These are phyloP conservation scores for Fissipunctia ypsillon DNA, from an alignment of 2,888 invertebrate genomes.

Conservation along the genomic window DNA sequence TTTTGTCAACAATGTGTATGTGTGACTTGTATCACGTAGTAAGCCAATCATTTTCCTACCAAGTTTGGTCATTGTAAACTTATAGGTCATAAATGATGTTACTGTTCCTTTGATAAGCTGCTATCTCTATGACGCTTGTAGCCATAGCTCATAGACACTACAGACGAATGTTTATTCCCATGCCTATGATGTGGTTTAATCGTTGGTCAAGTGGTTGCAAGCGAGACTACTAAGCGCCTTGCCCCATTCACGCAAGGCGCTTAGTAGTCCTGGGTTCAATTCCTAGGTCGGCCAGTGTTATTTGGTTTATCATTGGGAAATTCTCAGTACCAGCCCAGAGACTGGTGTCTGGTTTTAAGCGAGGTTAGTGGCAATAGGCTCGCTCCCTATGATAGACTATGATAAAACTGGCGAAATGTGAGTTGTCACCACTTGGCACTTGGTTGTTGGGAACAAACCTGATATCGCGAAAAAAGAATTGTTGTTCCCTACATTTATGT, in stretches of 20 bases:
- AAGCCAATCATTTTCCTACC: neutral
- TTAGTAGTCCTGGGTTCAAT: neutral
- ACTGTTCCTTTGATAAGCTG: neutral
- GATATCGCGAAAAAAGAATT: too few species aligned
- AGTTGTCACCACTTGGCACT: too few species aligned
- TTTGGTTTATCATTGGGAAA: neutral
- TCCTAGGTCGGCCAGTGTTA: neutral
- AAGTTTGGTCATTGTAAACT: neutral
- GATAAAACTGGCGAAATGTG: neutral
- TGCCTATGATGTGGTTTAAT: neutral
- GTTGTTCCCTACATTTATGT: too few species aligned
- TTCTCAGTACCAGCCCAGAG: neutral
- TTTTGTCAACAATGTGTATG: neutral
- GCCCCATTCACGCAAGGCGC: too few species aligned
- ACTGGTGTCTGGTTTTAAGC: neutral
- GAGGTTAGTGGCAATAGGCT: neutral
- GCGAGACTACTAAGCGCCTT: neutral
- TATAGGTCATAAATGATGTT: neutral
- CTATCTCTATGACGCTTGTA: neutral
- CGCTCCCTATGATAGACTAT: neutral
- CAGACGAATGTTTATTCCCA: neutral
- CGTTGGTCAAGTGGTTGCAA: neutral
- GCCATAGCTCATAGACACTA: neutral
- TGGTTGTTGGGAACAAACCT: too few species aligned
- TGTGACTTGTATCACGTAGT: slow-evolving; percentile 28